phyloP scores from a whole-genome alignment of 2,113 vertebrate species.

The Otocyon megalotis region DNA sequence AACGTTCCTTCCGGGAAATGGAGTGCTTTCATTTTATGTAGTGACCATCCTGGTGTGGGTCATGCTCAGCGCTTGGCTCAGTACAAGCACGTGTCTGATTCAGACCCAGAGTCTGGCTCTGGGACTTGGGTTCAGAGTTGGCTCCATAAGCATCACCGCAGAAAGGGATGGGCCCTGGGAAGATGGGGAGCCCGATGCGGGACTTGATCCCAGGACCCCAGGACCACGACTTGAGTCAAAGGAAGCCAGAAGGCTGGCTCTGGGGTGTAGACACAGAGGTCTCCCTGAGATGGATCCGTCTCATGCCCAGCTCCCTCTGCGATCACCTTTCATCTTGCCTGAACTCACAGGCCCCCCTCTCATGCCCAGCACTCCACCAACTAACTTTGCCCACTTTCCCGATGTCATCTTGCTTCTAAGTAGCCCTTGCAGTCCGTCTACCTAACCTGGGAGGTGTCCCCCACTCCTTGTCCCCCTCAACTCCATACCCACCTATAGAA shows the following conservation, averaged over 20 bases:
- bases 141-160: accelerated
- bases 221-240: no score
- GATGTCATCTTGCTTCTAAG: background rate
- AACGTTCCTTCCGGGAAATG: background rate
- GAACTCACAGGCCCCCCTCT: no score
- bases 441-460: background rate
- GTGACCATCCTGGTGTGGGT: background rate
- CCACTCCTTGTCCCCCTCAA: no score
- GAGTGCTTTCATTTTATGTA: background rate
- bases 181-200: accelerated
- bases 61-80: background rate
- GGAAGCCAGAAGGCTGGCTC: background rate
- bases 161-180: background rate
- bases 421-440: background rate
- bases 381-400: no score
- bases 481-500: background rate
- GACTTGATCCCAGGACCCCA: no score
- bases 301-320: background rate
- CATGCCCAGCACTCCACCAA: background rate
- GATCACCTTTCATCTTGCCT: background rate
- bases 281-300: background rate
- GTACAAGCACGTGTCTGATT: background rate
- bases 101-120: background rate
- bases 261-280: background rate
- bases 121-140: background rate